Base-by-base conservation (phyloP, 2,888 invertebrate genomes). In the Coenonympha glycerion region DNA sequence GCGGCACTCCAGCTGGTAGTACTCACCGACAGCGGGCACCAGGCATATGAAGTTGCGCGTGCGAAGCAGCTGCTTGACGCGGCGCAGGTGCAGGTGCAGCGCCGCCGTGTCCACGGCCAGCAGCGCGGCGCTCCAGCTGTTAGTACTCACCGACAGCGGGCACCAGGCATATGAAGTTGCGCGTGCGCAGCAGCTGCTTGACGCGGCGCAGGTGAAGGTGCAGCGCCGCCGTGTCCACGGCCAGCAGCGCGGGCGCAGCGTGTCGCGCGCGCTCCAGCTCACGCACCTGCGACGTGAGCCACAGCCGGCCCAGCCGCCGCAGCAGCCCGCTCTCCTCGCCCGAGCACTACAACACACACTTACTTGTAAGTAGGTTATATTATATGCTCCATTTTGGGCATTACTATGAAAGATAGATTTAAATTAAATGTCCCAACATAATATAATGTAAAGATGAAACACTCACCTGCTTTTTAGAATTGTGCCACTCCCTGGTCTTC, bases 221-320 rank as follows among this genome's bases (percentile, higher is more conserved):
- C 34, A 97, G 87, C 6, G 93, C 93, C 56, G 93, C 92, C 0
- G 94, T 90, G 78, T 97, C 97, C 1, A 96, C 90, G n/a, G 96
- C 95, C 31, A 97, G 88, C 69, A 96, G 94, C 0, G 96, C 95
- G 0, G 96, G 95, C 28, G 86, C 79, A 30, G 87, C 82, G 1
- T 84, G 76, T 53, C 92, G 90, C 62, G 91, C 90, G 58, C 89
- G 92, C 79, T 97, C 97, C 57, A 97, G 78, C 56, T 95, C 94
- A 36, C 92, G 91, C 13, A 97, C 96, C 74, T 95, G 96, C 4
- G 95, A 94, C 62, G 92, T 92, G 47, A 98, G 84, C 94, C 97
- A 96, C 50, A 97, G 86, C 62, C 93, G 93, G 2, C 97, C 97
- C 91, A 97, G 94, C 46, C 95, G 92, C 56, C 92, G 90, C 89